Evolutionary conservation across 2,113 vertebrate species (phyloP), one percentile per base, ranked within the genome.

Genomic region (Anthoscopus minutus): DNA sequence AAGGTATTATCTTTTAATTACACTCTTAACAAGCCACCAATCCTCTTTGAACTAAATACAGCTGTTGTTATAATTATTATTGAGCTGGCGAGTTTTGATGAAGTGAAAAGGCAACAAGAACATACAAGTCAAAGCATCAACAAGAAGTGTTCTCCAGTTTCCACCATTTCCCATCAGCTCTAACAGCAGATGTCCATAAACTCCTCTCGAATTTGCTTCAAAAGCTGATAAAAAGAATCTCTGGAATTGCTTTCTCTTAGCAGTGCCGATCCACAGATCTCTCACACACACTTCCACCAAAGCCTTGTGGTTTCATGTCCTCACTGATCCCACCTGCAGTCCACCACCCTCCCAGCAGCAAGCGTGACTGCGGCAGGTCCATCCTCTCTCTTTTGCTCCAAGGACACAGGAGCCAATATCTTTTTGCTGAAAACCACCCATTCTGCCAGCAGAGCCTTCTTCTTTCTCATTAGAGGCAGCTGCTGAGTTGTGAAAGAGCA

Each of bases 211-310:
- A 71, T 71, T 92, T 86, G 17, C 56, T 70, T 85, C 47, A 60
- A 56, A 54, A 92, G 20, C 31, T 71, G 65, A 45, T 42, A 54
- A n/a, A 76, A 44, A 82, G 8, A 15, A 42, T 50, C 53, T 38
- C 16, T 42, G 38, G 66, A 38, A 77, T 9, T 42, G 18, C n/a
- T 72, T 74, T 67, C 0, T 0, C 64, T 94, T 74, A 80, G 38
- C 1, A 0, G 8, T 48, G 48, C 3, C 0, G 2, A 42, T 66
- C 38, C 48, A n/a, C 35, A 38, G 33, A 37, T 47, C 45, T 69
- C 51, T 76, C 62, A n/a, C 23, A 35, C 3, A 28, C 7, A 13
- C 6, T 79, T 78, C 33, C 42, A 72, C 7, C 2, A 15, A 66
- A 92, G 66, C 22, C 30, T 35, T 44, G 24, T 0, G 0, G 54